Evolutionary conservation across 2,888 invertebrate species (phyloP).

Genomic region (Trimorus sp.): DNA sequence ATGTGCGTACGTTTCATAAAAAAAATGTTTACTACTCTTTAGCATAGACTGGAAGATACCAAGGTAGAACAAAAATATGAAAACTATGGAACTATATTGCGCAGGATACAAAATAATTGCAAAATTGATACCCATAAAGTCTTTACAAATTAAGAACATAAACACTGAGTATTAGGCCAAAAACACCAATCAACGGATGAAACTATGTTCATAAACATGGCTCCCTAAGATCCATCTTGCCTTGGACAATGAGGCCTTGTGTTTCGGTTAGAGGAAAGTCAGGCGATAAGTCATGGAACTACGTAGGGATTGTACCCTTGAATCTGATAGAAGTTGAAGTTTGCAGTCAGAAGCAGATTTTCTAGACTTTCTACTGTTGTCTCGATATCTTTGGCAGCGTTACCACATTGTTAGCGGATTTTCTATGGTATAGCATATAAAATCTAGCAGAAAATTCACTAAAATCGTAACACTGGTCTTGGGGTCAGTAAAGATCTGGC

Average conservation of each 20-base stretch:
- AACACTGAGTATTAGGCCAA: conserved; percentile 71
- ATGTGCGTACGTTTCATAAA: conserved; percentile 75
- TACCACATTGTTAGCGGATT: no score
- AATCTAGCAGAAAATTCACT: no score
- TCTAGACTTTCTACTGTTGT: no score
- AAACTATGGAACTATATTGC: conserved; percentile 65
- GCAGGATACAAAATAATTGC: conserved; percentile 9
- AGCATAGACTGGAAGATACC: conserved; percentile 70
- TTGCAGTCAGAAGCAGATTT: not conserved
- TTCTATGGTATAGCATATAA: no score
- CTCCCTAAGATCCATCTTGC: conserved; percentile 76
- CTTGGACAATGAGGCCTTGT: conserved; percentile 16
- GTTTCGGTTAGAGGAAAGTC: not conserved
- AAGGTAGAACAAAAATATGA: conserved; percentile 70
- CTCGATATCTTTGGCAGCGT: no score
- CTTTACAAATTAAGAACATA: conserved; percentile 78
- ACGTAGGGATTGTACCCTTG: not conserved
- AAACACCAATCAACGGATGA: not conserved
- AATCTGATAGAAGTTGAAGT: no score
- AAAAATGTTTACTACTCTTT: conserved; percentile 74
- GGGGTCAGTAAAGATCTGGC: no score
- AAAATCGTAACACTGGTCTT: no score
- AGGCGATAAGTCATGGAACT: not conserved
- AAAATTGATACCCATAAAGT: conserved; percentile 53
- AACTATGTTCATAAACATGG: conserved; percentile 71